Base-by-base conservation (phyloP, 2,888 invertebrate species). In the Thereva nobilitata region DNA sequence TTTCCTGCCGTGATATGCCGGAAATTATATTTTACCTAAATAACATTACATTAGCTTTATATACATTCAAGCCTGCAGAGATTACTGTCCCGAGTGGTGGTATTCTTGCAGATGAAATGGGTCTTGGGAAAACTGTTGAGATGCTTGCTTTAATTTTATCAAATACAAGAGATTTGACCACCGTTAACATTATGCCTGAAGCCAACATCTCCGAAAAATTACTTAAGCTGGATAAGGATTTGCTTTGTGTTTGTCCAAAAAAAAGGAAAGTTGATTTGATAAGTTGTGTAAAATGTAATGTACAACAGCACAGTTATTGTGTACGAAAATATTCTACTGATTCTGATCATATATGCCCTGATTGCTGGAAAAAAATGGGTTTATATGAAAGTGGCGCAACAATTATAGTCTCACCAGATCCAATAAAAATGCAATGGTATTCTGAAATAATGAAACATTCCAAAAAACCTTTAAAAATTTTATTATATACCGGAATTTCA, bases 51-150 rank as follows among this genome's bases (percentile, higher is more conserved):
- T 72, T 79, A 9, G 71, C 72, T 42, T 40, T 71, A 1, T 52
- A 41, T 0, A 67, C 66, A 12, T 9, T 5, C 41, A 77, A 77
- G 64, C 84, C 84, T 1, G 47, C 76, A 3, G 71, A 76, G 3
- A 71, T 73, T 7, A 79, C 77, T 12, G 67, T 82, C 12, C 81
- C 84, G 5, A 84, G 83, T 1, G 90, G 90, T 9, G 91, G 91
- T 1, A 89, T 92, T 70, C 79, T 92, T 54, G 90, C 90, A 2
- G 91, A 92, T 77, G 91, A 91, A 80, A 91, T 91, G 91, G 91
- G 92, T 0, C 80, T 92, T 35, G 92, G 92, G 0, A 92, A 92
- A 82, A 92, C 91, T 0, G 87, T 92, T 0, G 91, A 92, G 79
- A 84, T 91, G 8, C 75, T 92, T 42, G 86, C 88, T 2, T 83